These are phyloP conservation scores for Sminthurides bifidus DNA, from an alignment of 1,140 invertebrate genomes.

Conservation along the genomic window DNA sequence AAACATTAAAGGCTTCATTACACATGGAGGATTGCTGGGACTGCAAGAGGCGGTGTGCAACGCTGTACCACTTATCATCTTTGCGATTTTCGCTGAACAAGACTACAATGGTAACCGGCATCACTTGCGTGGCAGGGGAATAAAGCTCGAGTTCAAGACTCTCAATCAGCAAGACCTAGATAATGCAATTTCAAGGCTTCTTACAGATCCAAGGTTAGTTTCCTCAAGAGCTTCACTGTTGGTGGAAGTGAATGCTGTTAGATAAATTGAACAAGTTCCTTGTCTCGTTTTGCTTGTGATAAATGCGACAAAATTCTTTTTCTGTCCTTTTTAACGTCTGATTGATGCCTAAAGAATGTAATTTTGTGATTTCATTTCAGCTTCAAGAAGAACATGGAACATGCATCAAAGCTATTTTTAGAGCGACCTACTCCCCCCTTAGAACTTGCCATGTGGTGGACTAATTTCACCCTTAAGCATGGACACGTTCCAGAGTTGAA, in stretches of 20 bases:
- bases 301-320: background rate
- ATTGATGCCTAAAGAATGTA: background rate
- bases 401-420: conserved; percentile 9
- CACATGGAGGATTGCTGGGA: conserved; percentile 24
- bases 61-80: conserved; percentile 12
- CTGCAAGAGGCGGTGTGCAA: conserved; percentile 19
- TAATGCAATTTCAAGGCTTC: background rate
- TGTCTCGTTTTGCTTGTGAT: background rate
- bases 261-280: background rate
- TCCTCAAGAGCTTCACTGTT: no score
- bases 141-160: conserved; percentile 1
- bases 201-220: conserved; percentile 8
- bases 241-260: background rate
- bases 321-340: background rate
- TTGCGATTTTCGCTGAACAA: conserved; percentile 24
- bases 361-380: background rate
- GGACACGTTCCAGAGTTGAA: conserved; percentile 3
- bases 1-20: conserved; percentile 23
- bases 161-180: background rate
- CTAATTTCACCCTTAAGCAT: conserved; percentile 22
- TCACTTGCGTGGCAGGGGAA: background rate
- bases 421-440: conserved; percentile 10
- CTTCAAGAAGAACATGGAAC: conserved; percentile 10
- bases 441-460: conserved; percentile 16
- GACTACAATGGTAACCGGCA: conserved; percentile 18